These are phyloP conservation scores for Gasterosteus aculeatus DNA, from an alignment of 2,113 vertebrate species.

Conservation along the genomic window DNA sequence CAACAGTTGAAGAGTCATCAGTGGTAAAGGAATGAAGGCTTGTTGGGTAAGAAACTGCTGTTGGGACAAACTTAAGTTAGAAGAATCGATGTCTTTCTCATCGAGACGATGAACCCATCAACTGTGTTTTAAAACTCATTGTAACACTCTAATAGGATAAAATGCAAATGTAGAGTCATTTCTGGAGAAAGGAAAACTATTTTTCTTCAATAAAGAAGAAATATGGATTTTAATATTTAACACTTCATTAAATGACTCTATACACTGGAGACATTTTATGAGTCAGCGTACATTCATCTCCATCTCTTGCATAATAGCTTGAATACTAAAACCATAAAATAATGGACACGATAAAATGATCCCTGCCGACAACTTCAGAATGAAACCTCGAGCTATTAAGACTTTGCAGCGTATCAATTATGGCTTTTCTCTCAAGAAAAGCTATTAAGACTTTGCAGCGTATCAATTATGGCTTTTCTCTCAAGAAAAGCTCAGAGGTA, in stretches of 20 bases:
- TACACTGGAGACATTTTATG: conserved; percentile 9
- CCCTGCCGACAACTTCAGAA: neutral
- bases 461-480: conserved; percentile 28
- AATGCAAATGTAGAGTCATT: neutral
- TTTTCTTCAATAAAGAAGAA: conserved; percentile 13
- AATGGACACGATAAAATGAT: conserved; percentile 39
- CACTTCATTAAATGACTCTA: conserved; percentile 31
- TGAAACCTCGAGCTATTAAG: conserved; percentile 22
- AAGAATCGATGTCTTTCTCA: neutral
- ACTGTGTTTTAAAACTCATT: neutral
- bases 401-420: conserved; percentile 10
- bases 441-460: conserved; percentile 4
- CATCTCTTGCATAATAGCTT: conserved; percentile 2
- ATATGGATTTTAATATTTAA: conserved; percentile 46
- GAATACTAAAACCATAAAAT: conserved; percentile 31
- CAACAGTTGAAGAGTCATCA: neutral
- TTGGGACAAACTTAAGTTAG: conserved; percentile 7
- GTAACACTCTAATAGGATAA: neutral
- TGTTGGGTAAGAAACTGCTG: conserved; percentile 14
- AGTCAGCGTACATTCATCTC: conserved; percentile 25
- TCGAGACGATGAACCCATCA: neutral
- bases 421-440: conserved; percentile 21
- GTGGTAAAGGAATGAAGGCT: conserved; percentile 7
- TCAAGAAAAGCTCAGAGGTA: conserved; percentile 10
- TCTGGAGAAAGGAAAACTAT: conserved; percentile 20